Base-by-base conservation (phyloP, 2,797 vertebrate species). In the Myotis pilosus region DNA sequence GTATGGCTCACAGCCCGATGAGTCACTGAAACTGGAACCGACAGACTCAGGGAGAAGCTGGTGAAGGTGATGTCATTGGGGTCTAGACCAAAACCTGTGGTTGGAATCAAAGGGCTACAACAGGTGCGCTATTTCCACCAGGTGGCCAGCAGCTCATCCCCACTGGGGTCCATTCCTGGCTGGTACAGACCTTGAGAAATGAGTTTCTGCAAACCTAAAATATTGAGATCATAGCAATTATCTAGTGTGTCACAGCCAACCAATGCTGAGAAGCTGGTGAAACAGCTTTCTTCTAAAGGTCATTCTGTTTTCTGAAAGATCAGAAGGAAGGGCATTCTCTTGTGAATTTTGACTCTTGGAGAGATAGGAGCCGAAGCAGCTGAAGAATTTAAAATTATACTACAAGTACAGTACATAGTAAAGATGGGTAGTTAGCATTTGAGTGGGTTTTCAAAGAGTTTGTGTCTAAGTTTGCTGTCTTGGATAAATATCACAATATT, bases 21-120 rank as follows among this genome's bases (percentile, higher is more conserved):
- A 47, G 33, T 76, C 23, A 12, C 0, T 66, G 49, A 68, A 36
- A 76, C 9, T 17, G 51, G 30, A 19, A 11, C 15, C 6, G 10
- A 12, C 5, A 3, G 9, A 1, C 51, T 28, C 22, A 12, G 10
- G 10, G 60, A 20, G 2, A 20, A 36, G 9, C 5, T 9, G 22
- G n/a, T 44, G 51, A 4, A 62, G 28, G 51, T 20, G 57, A 36
- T 8, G 3, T 71, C 78, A 36, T 5, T 22, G 16, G 13, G n/a
- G 16, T 28, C 38, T 33, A 74, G 78, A 87, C 44, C 22, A 78
- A 68, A 11, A 41, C 4, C 3, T 47, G 8, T 2, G 33, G 41
- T 5, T 13, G 9, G 30, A 72, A 30, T 47, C 41, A n/a, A 33
- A 30, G 30, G 15, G 0, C 15, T 33, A 1, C 1, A 22, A 12